Evolutionary conservation across 2,888 invertebrate genomes (phyloP).

Genomic region (Sarcophaga variegata): DNA sequence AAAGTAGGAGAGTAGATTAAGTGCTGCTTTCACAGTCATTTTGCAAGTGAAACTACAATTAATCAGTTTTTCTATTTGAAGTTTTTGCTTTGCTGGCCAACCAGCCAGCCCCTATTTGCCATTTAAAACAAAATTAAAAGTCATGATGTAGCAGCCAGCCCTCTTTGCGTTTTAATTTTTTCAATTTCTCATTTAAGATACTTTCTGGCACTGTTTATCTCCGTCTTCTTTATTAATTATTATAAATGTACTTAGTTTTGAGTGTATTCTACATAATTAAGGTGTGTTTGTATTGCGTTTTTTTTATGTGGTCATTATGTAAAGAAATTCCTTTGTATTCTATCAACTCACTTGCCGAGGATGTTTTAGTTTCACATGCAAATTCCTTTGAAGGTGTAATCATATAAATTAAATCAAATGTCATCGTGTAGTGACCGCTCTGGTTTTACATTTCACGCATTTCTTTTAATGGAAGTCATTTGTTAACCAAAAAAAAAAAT

Average conservation of each 20-base stretch:
- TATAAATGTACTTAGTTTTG: not conserved
- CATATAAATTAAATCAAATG: slow-evolving; percentile 47
- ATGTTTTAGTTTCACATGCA: not conserved
- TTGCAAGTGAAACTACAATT: slow-evolving; percentile 76
- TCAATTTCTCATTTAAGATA: slow-evolving; percentile 2
- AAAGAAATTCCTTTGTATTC: not conserved
- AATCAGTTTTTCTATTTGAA: slow-evolving; percentile 71
- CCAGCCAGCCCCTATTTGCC: not conserved
- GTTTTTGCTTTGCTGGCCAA: not conserved
- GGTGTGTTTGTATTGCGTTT: slow-evolving; percentile 8
- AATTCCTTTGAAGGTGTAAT: slow-evolving; percentile 42
- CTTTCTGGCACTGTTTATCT: not conserved
- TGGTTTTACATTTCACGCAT: slow-evolving; percentile 28
- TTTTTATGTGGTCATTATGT: not conserved
- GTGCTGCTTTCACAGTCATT: slow-evolving; percentile 35
- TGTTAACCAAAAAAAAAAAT: not conserved
- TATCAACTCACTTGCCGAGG: not conserved
- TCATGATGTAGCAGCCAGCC: not conserved
- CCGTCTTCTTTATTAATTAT: not conserved
- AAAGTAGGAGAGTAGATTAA: not conserved
- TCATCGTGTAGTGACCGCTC: slow-evolving; percentile 28
- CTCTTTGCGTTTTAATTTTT: slow-evolving; percentile 4
- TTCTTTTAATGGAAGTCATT: slow-evolving; percentile 31
- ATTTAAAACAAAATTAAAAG: slow-evolving; percentile 8
- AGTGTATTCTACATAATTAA: not conserved